Conservation (phyloP, 2,113 vertebrate genomes). For the Zosterops lateralis region DNA sequence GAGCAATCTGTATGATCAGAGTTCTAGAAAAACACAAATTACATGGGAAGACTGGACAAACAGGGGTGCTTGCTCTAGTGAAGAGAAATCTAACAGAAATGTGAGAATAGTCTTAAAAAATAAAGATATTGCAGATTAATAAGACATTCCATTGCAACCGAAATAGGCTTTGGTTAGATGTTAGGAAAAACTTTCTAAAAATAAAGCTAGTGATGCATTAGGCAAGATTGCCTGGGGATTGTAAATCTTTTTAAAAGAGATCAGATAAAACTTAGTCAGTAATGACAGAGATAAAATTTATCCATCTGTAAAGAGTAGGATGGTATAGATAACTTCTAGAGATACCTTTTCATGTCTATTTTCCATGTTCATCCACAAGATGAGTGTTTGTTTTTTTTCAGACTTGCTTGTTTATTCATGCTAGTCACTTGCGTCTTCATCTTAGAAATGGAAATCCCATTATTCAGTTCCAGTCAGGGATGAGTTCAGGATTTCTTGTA, state of each 20-base stretch:
- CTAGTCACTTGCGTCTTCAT: background rate
- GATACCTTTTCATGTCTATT: constrained; percentile 22
- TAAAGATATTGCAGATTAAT: constrained; percentile 7
- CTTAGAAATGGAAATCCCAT: constrained; percentile 36
- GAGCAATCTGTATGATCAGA: background rate
- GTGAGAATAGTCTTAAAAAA: background rate
- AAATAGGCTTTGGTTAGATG: constrained; percentile 24
- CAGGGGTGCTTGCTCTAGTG: background rate
- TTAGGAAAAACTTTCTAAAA: constrained; percentile 43
- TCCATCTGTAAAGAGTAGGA: background rate
- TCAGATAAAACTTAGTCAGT: constrained; percentile 35
- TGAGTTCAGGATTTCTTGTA: constrained; percentile 44
- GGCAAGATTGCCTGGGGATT: constrained; percentile 14
- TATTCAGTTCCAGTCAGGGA: background rate
- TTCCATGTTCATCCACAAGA: constrained; percentile 16
- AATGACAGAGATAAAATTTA: constrained; percentile 25
- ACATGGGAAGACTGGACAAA: background rate
- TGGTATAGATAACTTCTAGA: constrained; percentile 1
- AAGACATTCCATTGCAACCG: constrained; percentile 10
- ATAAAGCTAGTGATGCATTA: constrained; percentile 6
- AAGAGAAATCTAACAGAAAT: background rate
- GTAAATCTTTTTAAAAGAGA: constrained; percentile 6
- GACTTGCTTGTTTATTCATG: constrained; percentile 27
- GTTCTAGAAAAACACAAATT: background rate
- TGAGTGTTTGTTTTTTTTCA: background rate